phyloP scores from a whole-genome alignment of 2,113 vertebrate genomes.

The Dipodomys merriami region DNA sequence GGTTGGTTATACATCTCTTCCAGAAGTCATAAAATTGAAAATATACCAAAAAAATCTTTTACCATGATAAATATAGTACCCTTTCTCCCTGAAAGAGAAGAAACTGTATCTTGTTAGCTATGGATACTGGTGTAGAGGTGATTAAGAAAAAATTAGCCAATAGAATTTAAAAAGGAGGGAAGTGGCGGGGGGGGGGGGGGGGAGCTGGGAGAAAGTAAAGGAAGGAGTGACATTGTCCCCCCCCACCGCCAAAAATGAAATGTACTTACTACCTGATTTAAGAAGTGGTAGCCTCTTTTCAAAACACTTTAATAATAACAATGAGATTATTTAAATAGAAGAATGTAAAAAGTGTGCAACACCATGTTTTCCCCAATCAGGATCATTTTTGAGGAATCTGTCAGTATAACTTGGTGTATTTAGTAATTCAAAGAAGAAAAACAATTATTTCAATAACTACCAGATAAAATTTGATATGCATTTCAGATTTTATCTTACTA shows the following conservation, averaged over 20 bases:
- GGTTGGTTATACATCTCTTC: slow-evolving; percentile 1
- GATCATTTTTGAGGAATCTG: not conserved
- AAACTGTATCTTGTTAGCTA: not conserved
- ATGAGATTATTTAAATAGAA: too few species aligned
- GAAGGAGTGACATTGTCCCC: too few species aligned
- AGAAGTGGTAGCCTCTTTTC: too few species aligned
- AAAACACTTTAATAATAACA: too few species aligned
- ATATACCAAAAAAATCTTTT: not conserved
- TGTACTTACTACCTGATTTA: too few species aligned
- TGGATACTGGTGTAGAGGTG: not conserved
- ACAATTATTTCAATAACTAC: slow-evolving; percentile 34
- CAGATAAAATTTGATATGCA: not conserved
- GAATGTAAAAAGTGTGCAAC: not conserved
- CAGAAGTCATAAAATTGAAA: not conserved
- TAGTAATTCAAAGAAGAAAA: not conserved
- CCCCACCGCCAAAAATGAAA: too few species aligned
- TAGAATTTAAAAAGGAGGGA: not conserved
- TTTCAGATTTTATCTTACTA: not conserved
- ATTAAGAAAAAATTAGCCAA: not conserved
- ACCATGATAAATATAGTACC: not conserved
- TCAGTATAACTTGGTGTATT: not conserved
- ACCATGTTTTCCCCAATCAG: not conserved
- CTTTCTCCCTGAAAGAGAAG: not conserved
- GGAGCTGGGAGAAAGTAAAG: too few species aligned
- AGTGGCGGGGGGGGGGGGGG: too few species aligned